Conservation (phyloP, 2,888 invertebrate genomes). For the Andrena hattorfiana region DNA sequence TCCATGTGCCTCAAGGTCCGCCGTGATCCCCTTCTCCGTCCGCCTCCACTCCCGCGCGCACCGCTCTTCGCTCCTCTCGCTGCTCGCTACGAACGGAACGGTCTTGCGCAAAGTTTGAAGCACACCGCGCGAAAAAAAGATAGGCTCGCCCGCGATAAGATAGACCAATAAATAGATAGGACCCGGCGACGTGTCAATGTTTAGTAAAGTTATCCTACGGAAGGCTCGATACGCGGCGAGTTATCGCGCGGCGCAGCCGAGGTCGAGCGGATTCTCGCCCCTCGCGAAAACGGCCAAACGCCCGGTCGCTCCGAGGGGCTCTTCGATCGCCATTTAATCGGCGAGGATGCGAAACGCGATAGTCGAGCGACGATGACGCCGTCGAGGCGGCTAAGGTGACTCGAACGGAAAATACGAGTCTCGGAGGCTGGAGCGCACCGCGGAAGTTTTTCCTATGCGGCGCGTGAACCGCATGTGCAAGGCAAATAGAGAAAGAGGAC, state of each 20-base stretch:
- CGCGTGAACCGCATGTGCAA: background rate
- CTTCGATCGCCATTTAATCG: no score
- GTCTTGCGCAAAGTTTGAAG: conserved; percentile 68
- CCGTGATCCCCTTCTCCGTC: conserved; percentile 26
- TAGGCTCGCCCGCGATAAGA: conserved; percentile 65
- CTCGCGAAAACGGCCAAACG: conserved; percentile 2
- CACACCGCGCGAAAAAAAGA: conserved; percentile 65
- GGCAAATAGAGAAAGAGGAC: background rate
- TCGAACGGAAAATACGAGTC: background rate
- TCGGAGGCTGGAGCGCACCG: background rate
- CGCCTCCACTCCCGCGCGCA: conserved; percentile 13
- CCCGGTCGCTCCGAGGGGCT: background rate
- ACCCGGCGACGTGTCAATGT: conserved; percentile 39
- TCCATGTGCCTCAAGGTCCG: conserved; percentile 62
- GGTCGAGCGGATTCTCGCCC: conserved; percentile 30
- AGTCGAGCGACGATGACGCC: no score
- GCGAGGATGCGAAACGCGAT: no score
- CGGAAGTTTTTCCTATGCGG: background rate
- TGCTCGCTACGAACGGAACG: background rate
- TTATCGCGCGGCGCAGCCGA: conserved; percentile 35
- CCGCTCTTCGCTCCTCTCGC: conserved; percentile 22
- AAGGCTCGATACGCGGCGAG: conserved; percentile 34
- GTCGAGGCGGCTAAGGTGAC: background rate
- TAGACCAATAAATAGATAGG: conserved; percentile 65
- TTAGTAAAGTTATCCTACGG: background rate